Evolutionary conservation across 2,888 invertebrate genomes (phyloP), one percentile per base, ranked within the genome.

Genomic region (Blastobasis adustella): DNA sequence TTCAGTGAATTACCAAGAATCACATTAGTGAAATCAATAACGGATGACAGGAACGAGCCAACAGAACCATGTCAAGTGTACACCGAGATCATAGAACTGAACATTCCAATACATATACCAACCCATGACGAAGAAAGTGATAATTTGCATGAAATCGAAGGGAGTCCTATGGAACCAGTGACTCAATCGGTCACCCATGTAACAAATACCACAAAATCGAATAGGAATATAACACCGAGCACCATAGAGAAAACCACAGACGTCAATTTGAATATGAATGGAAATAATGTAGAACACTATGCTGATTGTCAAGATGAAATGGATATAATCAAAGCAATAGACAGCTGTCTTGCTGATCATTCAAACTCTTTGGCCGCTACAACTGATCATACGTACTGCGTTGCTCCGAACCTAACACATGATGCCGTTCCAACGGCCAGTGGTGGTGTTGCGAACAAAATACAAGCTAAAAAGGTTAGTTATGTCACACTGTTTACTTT

Each of bases 1-100:
- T 50, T 6, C 50, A 50, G 50, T 37, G 50, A 50, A 37, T 10
- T 50, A 37, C 50, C 50, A 46, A 50, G 42, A 36, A 50, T 50
- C 10, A 50, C 50, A 5, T 23, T 46, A 10, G 50, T 50, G 7
- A 37, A 46, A 46, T 50, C 50, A 37, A 43, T 49, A 42, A 43
- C 44, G 10, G 49, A 49, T 4, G 9, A 49, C 6, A 6, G 37
- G 6, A 43, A 7, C 6, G 44, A 44, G 6, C 4, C 10, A 37
- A 43, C 43, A 37, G 40, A 43, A 43, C n/a, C 5, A 43, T 37
- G 37, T 6, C 42, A 40, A 23, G 6, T 41, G 5, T 23, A 23
- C 7, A 41, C 49, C 5, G 49, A 43, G 10, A 49, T 43, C 10
- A 49, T 49, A 6, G 49, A 49, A 10, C 10, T 49, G n/a, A 49